These are phyloP conservation scores for Idris sp. DNA, from an alignment of 1,140 invertebrate genomes.

Conservation along the genomic window DNA sequence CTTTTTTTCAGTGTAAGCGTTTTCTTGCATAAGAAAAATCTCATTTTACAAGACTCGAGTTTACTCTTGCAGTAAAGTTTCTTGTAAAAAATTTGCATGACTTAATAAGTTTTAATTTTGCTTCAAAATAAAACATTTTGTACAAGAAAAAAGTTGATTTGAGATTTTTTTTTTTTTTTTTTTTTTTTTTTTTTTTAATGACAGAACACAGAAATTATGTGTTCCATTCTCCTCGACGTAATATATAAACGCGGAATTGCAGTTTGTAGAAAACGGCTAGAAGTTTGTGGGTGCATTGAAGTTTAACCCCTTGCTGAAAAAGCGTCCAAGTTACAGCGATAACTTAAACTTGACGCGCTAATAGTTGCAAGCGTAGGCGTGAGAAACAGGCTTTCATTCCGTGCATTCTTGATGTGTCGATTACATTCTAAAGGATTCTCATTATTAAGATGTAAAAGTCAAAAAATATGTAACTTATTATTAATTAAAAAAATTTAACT, in stretches of 20 bases:
- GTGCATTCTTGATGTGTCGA: slow-evolving; percentile 50
- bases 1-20: slow-evolving; percentile 31
- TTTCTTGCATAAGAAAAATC: too few relatives aligned
- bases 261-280: slow-evolving; percentile 44
- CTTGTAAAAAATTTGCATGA: too few relatives aligned
- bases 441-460: slow-evolving; percentile 11
- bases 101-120: too few relatives aligned
- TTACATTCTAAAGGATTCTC: slow-evolving; percentile 38
- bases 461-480: slow-evolving; percentile 11
- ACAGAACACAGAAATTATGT: too few relatives aligned
- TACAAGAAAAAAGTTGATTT: too few relatives aligned
- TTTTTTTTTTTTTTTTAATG: too few relatives aligned
- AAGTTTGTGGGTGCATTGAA: slow-evolving; percentile 46
- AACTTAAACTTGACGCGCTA: slow-evolving; percentile 53
- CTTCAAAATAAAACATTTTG: too few relatives aligned
- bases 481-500: slow-evolving; percentile 26
- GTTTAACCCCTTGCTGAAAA: slow-evolving; percentile 19
- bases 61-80: too few relatives aligned
- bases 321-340: slow-evolving; percentile 48
- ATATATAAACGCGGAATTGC: slow-evolving; percentile 35
- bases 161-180: too few relatives aligned
- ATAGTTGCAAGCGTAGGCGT: slow-evolving; percentile 54
- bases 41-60: too few relatives aligned
- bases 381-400: slow-evolving; percentile 51
- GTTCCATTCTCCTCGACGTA: slow-evolving; percentile 26